phyloP scores from a whole-genome alignment of 2,113 vertebrate species.

The Amazona guildingii region DNA sequence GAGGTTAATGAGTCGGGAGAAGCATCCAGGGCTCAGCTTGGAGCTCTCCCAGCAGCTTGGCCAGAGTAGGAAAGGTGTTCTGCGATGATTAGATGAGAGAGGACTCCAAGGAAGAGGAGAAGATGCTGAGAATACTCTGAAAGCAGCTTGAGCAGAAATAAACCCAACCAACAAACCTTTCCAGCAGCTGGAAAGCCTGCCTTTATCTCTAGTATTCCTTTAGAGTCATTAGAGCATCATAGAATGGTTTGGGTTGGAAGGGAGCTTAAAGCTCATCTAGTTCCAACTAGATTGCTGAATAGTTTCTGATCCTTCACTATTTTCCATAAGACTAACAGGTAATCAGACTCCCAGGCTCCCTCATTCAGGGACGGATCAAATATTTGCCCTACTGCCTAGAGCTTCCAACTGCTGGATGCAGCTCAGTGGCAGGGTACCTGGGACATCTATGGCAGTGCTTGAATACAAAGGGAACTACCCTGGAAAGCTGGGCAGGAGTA shows the following conservation, averaged over 20 bases:
- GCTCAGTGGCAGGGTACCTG: too few species aligned
- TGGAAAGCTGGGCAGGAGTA: background rate
- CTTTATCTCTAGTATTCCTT: background rate
- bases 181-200: background rate
- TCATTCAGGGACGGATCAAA: background rate
- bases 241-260: background rate
- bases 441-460: background rate
- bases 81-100: background rate
- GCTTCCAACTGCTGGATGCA: fast-evolving
- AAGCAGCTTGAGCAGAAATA: background rate
- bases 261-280: background rate
- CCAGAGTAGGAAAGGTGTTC: background rate
- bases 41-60: background rate
- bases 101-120: background rate
- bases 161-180: background rate
- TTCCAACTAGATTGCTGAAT: background rate
- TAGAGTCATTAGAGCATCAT: background rate
- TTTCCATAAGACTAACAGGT: background rate
- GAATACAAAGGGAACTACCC: too few species aligned
- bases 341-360: background rate
- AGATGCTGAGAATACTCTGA: background rate
- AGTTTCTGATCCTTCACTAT: background rate
- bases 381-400: background rate
- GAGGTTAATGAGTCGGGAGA: background rate
- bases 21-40: background rate